These are phyloP conservation scores for Zonitis immaculata DNA, from an alignment of 2,888 invertebrate genomes.

Conservation along the genomic window DNA sequence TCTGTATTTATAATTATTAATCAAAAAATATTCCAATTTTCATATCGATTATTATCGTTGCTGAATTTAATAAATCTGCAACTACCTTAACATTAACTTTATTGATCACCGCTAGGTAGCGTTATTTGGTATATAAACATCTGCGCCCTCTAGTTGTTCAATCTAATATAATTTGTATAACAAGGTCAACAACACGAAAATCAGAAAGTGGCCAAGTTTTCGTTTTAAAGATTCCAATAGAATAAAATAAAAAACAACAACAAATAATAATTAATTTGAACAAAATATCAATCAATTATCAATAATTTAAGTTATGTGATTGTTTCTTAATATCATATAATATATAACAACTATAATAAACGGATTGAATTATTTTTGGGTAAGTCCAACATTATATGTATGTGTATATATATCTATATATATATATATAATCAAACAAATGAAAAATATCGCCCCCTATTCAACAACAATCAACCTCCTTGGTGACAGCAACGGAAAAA, in stretches of 20 bases:
- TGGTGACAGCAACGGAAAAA: background rate
- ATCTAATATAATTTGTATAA: conserved; percentile 39
- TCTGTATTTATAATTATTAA: too few relatives aligned
- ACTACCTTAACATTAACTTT: background rate
- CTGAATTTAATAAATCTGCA: too few relatives aligned
- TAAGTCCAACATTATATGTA: background rate
- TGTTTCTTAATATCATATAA: background rate
- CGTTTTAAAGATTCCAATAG: background rate
- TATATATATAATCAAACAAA: conserved; percentile 6
- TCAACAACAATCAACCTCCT: background rate
- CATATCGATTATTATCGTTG: too few relatives aligned
- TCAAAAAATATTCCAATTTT: too few relatives aligned
- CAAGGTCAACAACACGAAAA: conserved; percentile 47
- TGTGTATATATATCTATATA: conserved; percentile 1
- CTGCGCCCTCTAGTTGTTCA: background rate
- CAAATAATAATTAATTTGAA: conserved; percentile 7
- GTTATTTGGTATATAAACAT: background rate
- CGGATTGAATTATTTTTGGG: background rate
- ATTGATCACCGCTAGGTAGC: background rate
- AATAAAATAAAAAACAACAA: background rate
- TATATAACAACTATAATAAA: background rate
- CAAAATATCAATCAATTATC: conserved; percentile 20
- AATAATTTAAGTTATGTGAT: conserved; percentile 29
- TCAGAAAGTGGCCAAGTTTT: conserved; percentile 32
- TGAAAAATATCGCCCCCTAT: background rate